A percentile compares a stretch with the other conserved stretches of the same genome.
phyloP scores from a whole-genome alignment of 1,140 invertebrate species.

The Caenorhabditis inopinata region DNA sequence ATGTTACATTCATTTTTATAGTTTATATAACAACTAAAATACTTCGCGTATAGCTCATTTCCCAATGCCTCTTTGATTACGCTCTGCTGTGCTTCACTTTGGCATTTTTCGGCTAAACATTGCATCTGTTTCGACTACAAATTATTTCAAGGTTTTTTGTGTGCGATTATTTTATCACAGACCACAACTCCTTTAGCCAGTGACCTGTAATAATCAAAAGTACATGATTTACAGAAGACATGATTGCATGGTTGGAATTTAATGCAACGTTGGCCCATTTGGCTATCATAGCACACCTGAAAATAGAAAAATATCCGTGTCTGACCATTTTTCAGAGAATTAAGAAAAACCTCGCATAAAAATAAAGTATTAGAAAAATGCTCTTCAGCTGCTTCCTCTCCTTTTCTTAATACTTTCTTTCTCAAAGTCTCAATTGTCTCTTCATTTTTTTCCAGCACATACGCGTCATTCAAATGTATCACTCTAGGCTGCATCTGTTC shows the following conservation, averaged over 20 bases:
- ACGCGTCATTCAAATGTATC: neutral
- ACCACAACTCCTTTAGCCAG: neutral
- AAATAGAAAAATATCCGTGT: too few species aligned
- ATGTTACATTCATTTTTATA: neutral
- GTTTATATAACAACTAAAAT: too few species aligned
- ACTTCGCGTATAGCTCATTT: too few species aligned
- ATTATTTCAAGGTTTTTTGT: too few species aligned
- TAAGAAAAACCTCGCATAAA: neutral
- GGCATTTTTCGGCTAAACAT: too few species aligned
- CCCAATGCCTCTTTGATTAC: too few species aligned
- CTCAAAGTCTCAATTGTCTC: neutral
- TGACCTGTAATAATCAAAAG: neutral
- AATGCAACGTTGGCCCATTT: neutral
- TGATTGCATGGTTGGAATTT: slow-evolving; percentile 1
- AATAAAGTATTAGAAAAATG: neutral
- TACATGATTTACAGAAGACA: slow-evolving; percentile 10
- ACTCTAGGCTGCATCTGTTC: neutral
- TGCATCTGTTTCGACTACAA: too few species aligned
- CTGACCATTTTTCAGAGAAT: neutral
- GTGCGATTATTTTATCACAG: neutral
- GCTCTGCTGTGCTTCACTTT: too few species aligned
- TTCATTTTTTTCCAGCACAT: neutral
- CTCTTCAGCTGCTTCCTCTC: slow-evolving; percentile 7
- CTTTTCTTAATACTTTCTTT: neutral
- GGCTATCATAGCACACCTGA: neutral